phyloP scores from a whole-genome alignment of 2,888 invertebrate genomes.

The Mythimna lalbum region DNA sequence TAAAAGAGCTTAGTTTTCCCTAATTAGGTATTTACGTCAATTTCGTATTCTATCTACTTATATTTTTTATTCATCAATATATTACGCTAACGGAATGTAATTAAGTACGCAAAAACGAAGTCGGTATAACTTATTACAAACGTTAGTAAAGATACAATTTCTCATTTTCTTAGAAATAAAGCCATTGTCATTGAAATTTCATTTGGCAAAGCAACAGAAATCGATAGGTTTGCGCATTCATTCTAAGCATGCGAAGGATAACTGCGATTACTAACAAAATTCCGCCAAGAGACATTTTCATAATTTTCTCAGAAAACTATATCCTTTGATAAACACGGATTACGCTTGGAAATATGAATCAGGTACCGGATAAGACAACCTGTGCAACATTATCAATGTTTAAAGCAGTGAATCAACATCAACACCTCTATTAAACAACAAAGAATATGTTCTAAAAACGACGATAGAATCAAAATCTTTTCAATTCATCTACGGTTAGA shows the following conservation, averaged over 20 bases:
- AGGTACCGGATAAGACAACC: slow-evolving; percentile 68
- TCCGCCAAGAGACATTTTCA: slow-evolving; percentile 24
- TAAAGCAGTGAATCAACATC: slow-evolving; percentile 61
- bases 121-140: background rate
- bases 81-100: background rate
- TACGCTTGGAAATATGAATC: slow-evolving; percentile 66
- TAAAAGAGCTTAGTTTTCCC: background rate
- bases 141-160: slow-evolving; percentile 21
- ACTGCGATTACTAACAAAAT: slow-evolving; percentile 16
- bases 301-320: slow-evolving; percentile 44
- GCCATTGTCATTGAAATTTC: slow-evolving; percentile 1
- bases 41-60: background rate
- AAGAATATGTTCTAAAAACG: slow-evolving; percentile 13
- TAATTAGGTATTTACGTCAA: background rate
- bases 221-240: slow-evolving; percentile 24
- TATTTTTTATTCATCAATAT: background rate
- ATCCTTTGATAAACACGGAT: slow-evolving; percentile 57
- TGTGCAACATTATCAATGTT: slow-evolving; percentile 51
- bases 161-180: slow-evolving; percentile 35
- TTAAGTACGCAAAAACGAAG: background rate
- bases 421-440: slow-evolving; percentile 8
- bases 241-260: slow-evolving; percentile 8
- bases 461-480: slow-evolving; percentile 7
- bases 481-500: slow-evolving; percentile 30
- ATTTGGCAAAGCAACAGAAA: slow-evolving; percentile 19